Evolutionary conservation across 2,113 vertebrate genomes (phyloP).

Genomic region (Syrmaticus mikado): DNA sequence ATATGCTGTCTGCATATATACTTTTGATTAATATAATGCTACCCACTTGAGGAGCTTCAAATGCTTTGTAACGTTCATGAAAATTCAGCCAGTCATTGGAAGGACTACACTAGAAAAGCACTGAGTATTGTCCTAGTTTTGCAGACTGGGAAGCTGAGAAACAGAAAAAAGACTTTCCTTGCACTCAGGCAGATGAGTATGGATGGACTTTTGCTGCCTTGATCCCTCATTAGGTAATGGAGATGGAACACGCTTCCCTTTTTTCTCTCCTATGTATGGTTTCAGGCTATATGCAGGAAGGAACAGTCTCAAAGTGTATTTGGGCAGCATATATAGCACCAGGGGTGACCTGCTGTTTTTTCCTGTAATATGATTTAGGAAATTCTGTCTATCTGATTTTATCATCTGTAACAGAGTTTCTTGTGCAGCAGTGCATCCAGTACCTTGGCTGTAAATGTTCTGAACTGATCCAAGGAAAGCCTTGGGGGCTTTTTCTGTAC

Average conservation of each 20-base stretch:
- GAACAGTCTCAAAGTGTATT: accelerated
- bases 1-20: accelerated
- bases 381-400: background rate
- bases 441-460: background rate
- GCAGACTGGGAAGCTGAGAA: background rate
- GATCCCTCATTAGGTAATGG: background rate
- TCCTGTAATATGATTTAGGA: background rate
- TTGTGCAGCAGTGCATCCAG: background rate
- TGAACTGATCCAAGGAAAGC: slow-evolving; percentile 15
- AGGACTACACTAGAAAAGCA: accelerated
- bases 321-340: accelerated
- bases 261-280: background rate
- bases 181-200: accelerated
- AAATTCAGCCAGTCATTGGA: background rate
- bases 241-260: background rate
- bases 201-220: background rate
- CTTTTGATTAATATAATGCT: background rate
- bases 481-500: background rate
- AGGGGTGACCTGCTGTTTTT: background rate
- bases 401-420: background rate
- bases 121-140: background rate
- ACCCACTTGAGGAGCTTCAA: background rate
- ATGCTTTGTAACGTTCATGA: background rate
- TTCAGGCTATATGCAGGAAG: background rate
- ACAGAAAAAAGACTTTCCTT: background rate